phyloP scores from a whole-genome alignment of 2,888 invertebrate genomes.

The Aporophyla lueneburgensis region DNA sequence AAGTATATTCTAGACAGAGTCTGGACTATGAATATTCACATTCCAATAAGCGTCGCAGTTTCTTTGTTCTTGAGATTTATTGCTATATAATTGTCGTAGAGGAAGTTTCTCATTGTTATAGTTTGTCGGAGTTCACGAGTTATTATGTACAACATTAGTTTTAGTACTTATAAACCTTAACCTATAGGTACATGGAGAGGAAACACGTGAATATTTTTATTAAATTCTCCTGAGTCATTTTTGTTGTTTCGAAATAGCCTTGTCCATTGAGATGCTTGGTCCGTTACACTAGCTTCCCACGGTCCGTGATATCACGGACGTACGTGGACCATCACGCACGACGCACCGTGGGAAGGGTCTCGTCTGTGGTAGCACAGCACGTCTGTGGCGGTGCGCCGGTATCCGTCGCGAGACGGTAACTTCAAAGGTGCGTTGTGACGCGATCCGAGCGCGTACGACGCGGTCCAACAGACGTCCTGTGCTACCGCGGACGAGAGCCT shows the following conservation, averaged over 20 bases:
- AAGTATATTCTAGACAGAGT: constrained; percentile 61
- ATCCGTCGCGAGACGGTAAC: too few relatives aligned
- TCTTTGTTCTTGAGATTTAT: constrained; percentile 47
- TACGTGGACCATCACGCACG: too few relatives aligned
- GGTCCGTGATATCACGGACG: too few relatives aligned
- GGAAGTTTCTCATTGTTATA: constrained; percentile 48
- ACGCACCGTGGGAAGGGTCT: too few relatives aligned
- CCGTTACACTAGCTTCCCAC: too few relatives aligned
- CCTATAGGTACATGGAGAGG: neutral
- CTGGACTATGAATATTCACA: constrained; percentile 68
- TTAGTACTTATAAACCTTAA: neutral
- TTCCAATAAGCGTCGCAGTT: constrained; percentile 61
- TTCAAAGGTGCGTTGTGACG: too few relatives aligned
- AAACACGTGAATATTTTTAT: neutral
- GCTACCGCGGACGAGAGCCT: too few relatives aligned
- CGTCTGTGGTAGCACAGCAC: too few relatives aligned
- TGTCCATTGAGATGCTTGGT: neutral
- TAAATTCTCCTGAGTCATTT: neutral
- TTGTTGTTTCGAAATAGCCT: neutral
- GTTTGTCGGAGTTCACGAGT: constrained; percentile 26
- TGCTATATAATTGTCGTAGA: constrained; percentile 47
- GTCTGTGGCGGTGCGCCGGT: too few relatives aligned
- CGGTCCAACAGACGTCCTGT: too few relatives aligned
- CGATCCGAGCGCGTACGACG: too few relatives aligned
- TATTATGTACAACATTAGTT: constrained; percentile 10